Evolutionary conservation across 2,113 vertebrate genomes (phyloP).

Genomic region (Archilochus colubris): DNA sequence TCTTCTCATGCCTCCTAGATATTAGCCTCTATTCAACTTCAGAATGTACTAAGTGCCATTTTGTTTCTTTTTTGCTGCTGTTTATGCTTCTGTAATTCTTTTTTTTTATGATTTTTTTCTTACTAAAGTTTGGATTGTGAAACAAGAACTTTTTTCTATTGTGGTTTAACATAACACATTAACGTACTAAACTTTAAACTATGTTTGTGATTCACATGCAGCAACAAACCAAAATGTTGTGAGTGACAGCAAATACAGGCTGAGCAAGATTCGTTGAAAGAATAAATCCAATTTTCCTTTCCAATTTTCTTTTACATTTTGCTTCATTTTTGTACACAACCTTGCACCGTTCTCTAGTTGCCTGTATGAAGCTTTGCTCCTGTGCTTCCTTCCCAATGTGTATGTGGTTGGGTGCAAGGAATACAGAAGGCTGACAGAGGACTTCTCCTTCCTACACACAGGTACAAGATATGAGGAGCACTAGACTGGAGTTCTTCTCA

Average conservation of each 20-base stretch:
- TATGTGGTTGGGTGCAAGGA: not conserved
- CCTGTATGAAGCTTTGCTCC: not conserved
- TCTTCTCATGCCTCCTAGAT: not conserved
- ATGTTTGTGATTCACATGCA: too few relatives aligned
- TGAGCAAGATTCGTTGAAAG: not conserved
- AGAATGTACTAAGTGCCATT: not conserved
- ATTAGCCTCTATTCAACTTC: not conserved
- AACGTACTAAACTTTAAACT: not conserved
- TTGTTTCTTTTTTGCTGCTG: not conserved
- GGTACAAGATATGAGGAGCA: accelerated
- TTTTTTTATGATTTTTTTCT: not conserved
- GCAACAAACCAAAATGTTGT: not conserved
- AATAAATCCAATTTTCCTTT: not conserved
- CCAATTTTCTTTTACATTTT: not conserved
- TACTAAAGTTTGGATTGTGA: not conserved
- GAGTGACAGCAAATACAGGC: not conserved
- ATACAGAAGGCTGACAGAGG: accelerated
- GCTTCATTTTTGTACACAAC: not conserved
- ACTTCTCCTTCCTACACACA: not conserved
- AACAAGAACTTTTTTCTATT: not conserved
- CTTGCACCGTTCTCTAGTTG: not conserved
- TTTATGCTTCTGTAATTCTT: not conserved
- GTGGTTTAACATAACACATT: not conserved
- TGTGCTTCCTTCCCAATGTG: not conserved
- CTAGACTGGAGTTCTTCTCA: not conserved